Conservation (phyloP, 2,888 invertebrate genomes). For the Pollenia griseotomentosa region DNA sequence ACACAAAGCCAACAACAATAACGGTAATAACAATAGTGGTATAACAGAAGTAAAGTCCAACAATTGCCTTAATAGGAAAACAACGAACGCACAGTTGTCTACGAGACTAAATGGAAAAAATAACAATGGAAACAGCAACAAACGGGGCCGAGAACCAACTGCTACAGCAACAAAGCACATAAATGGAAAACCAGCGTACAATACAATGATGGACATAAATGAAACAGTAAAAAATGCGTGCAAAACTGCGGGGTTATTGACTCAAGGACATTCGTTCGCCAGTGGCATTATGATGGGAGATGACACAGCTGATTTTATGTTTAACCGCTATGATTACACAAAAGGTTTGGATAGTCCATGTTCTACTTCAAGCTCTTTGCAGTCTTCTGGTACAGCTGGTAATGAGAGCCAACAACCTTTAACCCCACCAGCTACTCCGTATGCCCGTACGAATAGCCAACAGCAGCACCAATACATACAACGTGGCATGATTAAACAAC, state of each 20-base stretch:
- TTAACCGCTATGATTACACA: slow-evolving; percentile 76
- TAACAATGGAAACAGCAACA: slow-evolving; percentile 24
- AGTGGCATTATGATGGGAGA: slow-evolving; percentile 38
- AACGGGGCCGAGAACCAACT: slow-evolving; percentile 58
- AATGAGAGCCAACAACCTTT: slow-evolving; percentile 78
- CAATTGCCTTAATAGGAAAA: slow-evolving; percentile 55
- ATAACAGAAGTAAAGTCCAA: slow-evolving; percentile 38
- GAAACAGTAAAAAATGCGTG: slow-evolving; percentile 59
- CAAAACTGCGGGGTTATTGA: slow-evolving; percentile 49
- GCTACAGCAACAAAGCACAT: slow-evolving; percentile 65
- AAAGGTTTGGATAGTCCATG: slow-evolving; percentile 82
- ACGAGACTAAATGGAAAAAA: slow-evolving; percentile 47
- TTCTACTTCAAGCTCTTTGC: slow-evolving; percentile 82
- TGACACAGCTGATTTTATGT: slow-evolving; percentile 55
- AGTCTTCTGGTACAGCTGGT: slow-evolving; percentile 78
- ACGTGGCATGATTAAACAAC: slow-evolving; percentile 74
- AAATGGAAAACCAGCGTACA: slow-evolving; percentile 56
- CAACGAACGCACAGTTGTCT: slow-evolving; percentile 28
- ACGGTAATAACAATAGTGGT: slow-evolving; percentile 48
- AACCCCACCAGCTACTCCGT: slow-evolving; percentile 83
- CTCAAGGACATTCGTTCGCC: slow-evolving; percentile 55
- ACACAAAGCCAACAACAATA: slow-evolving; percentile 55
- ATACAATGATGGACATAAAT: slow-evolving; percentile 49
- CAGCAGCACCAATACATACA: slow-evolving; percentile 76
- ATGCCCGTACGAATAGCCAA: slow-evolving; percentile 57